Evolutionary conservation across 1,140 invertebrate genomes (phyloP), one percentile per base, ranked within the genome.

Genomic region (Panagrolaimus sp.): DNA sequence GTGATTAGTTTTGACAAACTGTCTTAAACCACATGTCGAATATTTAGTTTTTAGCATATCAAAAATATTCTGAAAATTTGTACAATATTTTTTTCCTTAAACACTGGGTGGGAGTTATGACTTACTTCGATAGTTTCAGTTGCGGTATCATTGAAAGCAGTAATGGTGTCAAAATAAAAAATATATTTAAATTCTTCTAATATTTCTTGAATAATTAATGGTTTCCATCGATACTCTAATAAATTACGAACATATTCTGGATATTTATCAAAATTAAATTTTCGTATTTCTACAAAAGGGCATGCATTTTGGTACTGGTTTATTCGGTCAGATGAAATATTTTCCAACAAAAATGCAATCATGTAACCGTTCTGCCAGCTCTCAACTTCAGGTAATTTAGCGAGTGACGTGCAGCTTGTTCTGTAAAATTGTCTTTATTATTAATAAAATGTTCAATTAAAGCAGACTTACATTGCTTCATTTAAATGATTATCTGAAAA

Each of bases 381-480:
- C 26, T 52, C 7, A 8, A 24, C 17, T 52, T 52, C 48, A 4
- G 17, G 17, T 8, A n/a, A 24, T 8, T n/a, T 24, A 1, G 7
- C 48, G 48, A 52, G 17, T 21, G 48, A 1, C 7, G n/a, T n/a
- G 8, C 48, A 52, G 15, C n/a, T 21, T 8, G n/a, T n/a, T 21
- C 48, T 52, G 48, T 21, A 52, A 52, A 9, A 21, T 8, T 21
- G 4, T 1, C 24, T 52, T 52, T 7, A 2, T 9, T 7, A 12
- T 8, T 15, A 0, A 21, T 14, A 12, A 52, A 52, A 21, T 14
- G 9, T 0, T 52, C 1, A 8, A 12, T 10, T 52, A 8, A 8
- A 52, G n/a, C n/a, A n/a, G n/a, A n/a, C 48, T 52, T 15, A 52
- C 48, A 52, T 52, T 4, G 48, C 48, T 52, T 52, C 48, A 8